A percentile compares a stretch with the other conserved stretches of the same genome.
These are phyloP conservation scores for Eudyptes chrysolophus DNA, from an alignment of 2,113 vertebrate genomes.

Conservation along the genomic window DNA sequence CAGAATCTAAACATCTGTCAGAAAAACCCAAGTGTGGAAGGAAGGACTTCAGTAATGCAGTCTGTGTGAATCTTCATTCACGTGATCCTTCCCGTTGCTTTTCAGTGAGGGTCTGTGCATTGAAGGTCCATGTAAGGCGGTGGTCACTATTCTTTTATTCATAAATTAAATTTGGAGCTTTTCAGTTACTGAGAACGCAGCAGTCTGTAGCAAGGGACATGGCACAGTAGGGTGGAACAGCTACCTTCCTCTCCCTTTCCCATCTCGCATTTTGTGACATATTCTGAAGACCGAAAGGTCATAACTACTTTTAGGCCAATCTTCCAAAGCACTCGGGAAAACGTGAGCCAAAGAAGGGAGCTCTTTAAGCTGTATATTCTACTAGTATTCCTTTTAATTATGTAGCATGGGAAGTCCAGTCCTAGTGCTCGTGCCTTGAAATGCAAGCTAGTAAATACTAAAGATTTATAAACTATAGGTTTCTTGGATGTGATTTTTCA, in stretches of 20 bases:
- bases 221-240: not conserved
- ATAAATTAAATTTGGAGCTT: not conserved
- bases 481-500: not conserved
- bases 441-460: not conserved
- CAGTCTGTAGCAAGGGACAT: not conserved
- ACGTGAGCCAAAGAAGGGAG: not conserved
- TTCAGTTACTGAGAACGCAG: not conserved
- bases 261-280: not conserved
- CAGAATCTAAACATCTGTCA: not conserved
- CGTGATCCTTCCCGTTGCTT: fast-evolving
- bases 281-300: not conserved
- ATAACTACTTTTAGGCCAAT: not conserved
- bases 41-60: not conserved
- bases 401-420: not conserved
- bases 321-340: not conserved
- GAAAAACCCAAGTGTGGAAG: not conserved
- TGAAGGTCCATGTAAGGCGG: not conserved
- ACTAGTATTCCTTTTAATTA: not conserved
- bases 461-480: not conserved
- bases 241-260: not conserved
- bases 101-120: fast-evolving
- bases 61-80: not conserved
- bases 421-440: not conserved
- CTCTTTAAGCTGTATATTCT: not conserved
- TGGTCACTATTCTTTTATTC: not conserved